Percentiles rank a stretch among this genome's conserved stretches.
phyloP scores from a whole-genome alignment of 2,888 invertebrate genomes.

The Philonicus albiceps region DNA sequence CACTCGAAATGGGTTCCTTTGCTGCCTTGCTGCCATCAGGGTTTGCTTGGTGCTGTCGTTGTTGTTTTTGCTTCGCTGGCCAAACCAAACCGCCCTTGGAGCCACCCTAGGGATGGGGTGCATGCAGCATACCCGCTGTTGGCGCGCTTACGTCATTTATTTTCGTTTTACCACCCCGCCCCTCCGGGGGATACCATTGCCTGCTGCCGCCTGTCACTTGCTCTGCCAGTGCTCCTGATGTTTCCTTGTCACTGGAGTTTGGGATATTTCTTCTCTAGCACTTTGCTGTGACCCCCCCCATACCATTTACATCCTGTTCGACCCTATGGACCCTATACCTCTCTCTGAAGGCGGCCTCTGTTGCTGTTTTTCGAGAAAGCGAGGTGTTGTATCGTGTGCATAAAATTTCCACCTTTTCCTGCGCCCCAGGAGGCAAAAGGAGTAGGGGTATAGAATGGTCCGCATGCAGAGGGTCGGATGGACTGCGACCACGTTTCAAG shows the following conservation, averaged over 20 bases:
- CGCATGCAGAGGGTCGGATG: constrained; percentile 20
- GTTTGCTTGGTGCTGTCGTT: neutral
- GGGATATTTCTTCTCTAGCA: constrained; percentile 28
- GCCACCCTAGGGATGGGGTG: neutral
- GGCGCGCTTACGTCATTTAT: constrained; percentile 37
- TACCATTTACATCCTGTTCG: neutral
- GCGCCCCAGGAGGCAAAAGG: neutral
- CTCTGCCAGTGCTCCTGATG: constrained; percentile 35
- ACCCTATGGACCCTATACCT: neutral
- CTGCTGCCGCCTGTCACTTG: constrained; percentile 34
- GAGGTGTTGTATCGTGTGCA: constrained; percentile 44
- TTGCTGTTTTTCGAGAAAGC: constrained; percentile 22
- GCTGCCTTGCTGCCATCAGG: constrained; percentile 34
- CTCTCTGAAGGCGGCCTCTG: neutral
- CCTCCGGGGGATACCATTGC: neutral
- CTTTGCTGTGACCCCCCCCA: neutral
- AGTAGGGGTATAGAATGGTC: neutral
- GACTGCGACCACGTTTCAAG: neutral
- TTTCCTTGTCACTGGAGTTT: constrained; percentile 37
- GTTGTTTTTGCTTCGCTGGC: constrained; percentile 29
- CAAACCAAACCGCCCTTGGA: constrained; percentile 14
- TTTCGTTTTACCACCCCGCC: neutral
- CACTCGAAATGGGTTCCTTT: constrained; percentile 38
- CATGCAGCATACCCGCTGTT: constrained; percentile 25
- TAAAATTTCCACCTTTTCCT: constrained; percentile 41